Base-by-base conservation (phyloP, 2,888 invertebrate species). In the Plagodis dolabraria region DNA sequence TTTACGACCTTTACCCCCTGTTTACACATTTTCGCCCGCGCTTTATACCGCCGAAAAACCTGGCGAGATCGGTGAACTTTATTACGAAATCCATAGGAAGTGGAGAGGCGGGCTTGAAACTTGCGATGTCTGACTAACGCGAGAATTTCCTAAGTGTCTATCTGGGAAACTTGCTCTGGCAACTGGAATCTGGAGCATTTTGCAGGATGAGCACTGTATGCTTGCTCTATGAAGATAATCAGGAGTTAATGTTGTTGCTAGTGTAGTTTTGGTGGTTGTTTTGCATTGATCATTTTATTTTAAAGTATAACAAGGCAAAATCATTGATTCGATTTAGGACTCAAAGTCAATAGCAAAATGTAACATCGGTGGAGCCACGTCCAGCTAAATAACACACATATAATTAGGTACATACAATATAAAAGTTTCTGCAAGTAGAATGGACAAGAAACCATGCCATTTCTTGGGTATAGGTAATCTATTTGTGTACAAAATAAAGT, bases 11-110 rank as follows among this genome's bases (percentile, higher is more conserved):
- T 54, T 60, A 53, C 64, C 63, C 69, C 64, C 57, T 77, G 76
- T 76, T 73, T 76, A 77, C 78, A 71, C 70, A 63, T 74, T 74
- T 74, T 71, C 71, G 69, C 70, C 69, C 33, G 42, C 46, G 47
- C 48, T 52, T 44, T 56, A 52, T 56, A 61, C 67, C 61, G 38
- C 65, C 66, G 65, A 66, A 67, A 65, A 72, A 69, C 65, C 61
- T 68, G 63, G 57, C 57, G 33, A 11, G 22, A 52, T 43, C 47
- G 43, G 7, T 61, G 67, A 64, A 68, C 66, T 74, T 70, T 72
- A 72, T 70, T 66, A 67, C 70, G 63, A 53, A 70, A 68, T 70
- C 67, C 70, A 68, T 67, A 53, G 53, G 56, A 58, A 53, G 56
- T 59, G 59, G 45, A 61, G 58, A 42, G 47, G 51, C 46, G 44